A percentile compares a stretch with the other conserved stretches of the same genome.
Conservation (phyloP, 1,140 invertebrate genomes). For the Zaprionus taronus region DNA sequence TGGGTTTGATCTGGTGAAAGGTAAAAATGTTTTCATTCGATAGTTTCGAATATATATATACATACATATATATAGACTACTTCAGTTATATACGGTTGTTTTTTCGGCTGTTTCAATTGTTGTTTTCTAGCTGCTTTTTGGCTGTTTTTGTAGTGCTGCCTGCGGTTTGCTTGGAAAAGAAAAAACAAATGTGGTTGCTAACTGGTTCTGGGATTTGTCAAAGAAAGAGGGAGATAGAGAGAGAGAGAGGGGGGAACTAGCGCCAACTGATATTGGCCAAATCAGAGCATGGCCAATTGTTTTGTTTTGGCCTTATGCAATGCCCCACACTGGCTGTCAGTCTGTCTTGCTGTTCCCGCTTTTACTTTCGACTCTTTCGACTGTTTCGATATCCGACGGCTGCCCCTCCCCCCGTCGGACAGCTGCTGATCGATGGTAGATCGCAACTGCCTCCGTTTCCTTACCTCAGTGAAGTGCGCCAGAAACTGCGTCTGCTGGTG, state of each 20-base stretch:
- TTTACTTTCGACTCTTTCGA: not conserved
- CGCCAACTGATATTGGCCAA: constrained; percentile 68
- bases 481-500: constrained; percentile 82
- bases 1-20: constrained; percentile 45
- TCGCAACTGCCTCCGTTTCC: constrained; percentile 42
- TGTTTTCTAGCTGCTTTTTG: constrained; percentile 15
- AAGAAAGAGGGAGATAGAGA: constrained; percentile 4
- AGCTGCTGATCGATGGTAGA: constrained; percentile 10
- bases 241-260: constrained; percentile 15
- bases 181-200: constrained; percentile 36
- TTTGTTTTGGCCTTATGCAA: constrained; percentile 73
- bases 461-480: constrained; percentile 72
- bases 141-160: not conserved
- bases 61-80: constrained; percentile 11
- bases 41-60: not conserved
- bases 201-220: constrained; percentile 66
- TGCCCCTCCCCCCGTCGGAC: constrained; percentile 1
- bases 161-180: constrained; percentile 5
- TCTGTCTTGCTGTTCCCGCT: constrained; percentile 13
- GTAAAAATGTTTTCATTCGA: constrained; percentile 32
- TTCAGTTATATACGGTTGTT: constrained; percentile 35
- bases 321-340: constrained; percentile 36
- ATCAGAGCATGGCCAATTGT: constrained; percentile 80
- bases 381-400: constrained; percentile 35
- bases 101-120: constrained; percentile 12